Base-by-base conservation (phyloP, 2,797 vertebrate genomes). In the Sitta carolinensis region DNA sequence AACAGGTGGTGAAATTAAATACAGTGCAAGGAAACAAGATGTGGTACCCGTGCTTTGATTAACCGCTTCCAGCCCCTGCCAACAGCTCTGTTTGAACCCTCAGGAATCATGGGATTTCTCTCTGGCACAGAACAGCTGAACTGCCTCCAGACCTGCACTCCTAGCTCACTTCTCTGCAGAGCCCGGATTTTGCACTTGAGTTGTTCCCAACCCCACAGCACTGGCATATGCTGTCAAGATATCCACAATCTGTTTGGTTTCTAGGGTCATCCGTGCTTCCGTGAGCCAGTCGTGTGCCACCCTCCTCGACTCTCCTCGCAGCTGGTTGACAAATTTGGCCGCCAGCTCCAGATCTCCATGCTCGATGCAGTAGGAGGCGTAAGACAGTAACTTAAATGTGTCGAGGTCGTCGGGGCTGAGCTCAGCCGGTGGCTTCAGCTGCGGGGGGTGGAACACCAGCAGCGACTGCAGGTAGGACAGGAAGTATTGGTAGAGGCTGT, bases 401-500 rank as follows among this genome's bases (percentile, higher is more conserved):
- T 99, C 98, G 17, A 99, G 97, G 95, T 99, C 98, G 5, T 98
- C 98, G 0, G 97, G 90, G 73, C 87, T 93, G 67, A 99, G 98
- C 97, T 99, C 98, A 1, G 97, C 34, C 0, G 99, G 99, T 0
- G 99, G 99, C 42, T 98, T 98, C 89, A 98, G 95, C 92, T 99
- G 98, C 50, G 98, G 97, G 4, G 97, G 97, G 54, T 99, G 98
- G 74, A 99, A 98, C 21, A 99, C 79, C 11, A 99, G 98, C 12
- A 98, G 97, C 1, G 99, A 99, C 96, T 99, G 99, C 81, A 99
- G 57, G 94, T 99, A 99, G 10, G 99, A 99, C 52, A 99, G 96
- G 97, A 99, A 99, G 95, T 99, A 99, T 16, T 99, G 99, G 92
- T 99, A 99, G 47, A 99, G 88, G 96, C 99, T 99, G 98, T 99